A percentile compares a stretch with the other conserved stretches of the same genome.
phyloP scores from a whole-genome alignment of 1,140 invertebrate species.

The Linepithema humile region DNA sequence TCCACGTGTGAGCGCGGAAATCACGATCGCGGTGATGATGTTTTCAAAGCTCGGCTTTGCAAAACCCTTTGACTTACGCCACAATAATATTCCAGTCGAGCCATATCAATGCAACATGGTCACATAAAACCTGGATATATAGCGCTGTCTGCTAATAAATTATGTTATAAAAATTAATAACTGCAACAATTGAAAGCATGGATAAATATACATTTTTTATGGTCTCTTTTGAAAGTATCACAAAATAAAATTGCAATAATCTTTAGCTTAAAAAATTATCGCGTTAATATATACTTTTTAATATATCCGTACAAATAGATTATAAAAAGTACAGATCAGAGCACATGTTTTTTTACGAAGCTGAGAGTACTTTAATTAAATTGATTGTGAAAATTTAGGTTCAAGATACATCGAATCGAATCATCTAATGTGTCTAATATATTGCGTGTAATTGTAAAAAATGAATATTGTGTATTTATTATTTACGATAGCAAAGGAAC shows the following conservation, averaged over 20 bases:
- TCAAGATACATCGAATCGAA: background rate
- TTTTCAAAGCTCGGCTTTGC: constrained; percentile 58
- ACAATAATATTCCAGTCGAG: constrained; percentile 56
- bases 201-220: background rate
- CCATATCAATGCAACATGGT: background rate
- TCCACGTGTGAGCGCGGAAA: background rate
- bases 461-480: background rate
- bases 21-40: constrained; percentile 30
- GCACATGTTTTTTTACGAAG: background rate
- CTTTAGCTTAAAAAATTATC: background rate
- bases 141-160: constrained; percentile 7
- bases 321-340: background rate
- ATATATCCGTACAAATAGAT: background rate
- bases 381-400: background rate
- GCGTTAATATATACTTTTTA: background rate
- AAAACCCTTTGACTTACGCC: constrained; percentile 62
- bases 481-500: background rate
- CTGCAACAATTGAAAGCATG: background rate
- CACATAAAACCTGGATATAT: background rate
- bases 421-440: background rate
- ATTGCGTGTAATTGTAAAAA: background rate
- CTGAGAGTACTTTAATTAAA: background rate
- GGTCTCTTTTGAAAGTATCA: background rate
- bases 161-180: constrained; percentile 26
- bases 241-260: background rate